Percentiles rank a stretch among this genome's conserved stretches.
Evolutionary conservation across 2,113 vertebrate species (phyloP).

Genomic region (Heptranchias perlo): DNA sequence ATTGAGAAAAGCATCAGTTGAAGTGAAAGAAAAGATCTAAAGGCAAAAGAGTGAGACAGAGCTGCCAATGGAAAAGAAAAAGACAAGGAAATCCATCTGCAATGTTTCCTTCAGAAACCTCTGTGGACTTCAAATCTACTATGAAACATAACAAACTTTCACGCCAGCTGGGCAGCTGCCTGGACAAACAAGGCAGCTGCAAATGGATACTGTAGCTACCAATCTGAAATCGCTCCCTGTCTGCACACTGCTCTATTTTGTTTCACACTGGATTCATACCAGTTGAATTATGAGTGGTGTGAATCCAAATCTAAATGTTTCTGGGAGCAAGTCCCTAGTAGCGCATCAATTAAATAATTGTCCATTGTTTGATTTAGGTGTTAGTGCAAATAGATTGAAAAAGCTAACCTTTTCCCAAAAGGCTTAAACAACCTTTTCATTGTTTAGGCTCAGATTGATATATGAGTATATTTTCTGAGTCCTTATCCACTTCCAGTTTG

Average conservation of each 20-base stretch:
- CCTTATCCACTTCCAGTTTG: neutral
- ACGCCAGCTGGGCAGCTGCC: neutral
- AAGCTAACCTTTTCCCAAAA: neutral
- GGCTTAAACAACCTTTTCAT: neutral
- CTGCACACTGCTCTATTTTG: neutral
- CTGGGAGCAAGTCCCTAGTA: neutral
- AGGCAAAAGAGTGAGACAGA: neutral
- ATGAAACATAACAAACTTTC: neutral
- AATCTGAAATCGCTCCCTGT: constrained; percentile 18
- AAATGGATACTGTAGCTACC: constrained; percentile 23
- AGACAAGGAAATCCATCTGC: constrained; percentile 30
- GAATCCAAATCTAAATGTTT: constrained; percentile 10
- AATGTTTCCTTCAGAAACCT: constrained; percentile 27
- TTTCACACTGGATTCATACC: constrained; percentile 14
- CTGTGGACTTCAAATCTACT: constrained; percentile 3
- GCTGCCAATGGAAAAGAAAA: constrained; percentile 32
- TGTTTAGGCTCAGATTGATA: neutral
- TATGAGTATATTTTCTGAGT: neutral
- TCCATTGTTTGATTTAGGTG: neutral
- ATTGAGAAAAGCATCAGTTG: constrained; percentile 22
- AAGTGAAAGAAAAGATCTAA: constrained; percentile 20
- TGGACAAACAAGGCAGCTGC: constrained; percentile 33
- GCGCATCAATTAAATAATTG: constrained; percentile 6
- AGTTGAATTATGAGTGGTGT: constrained; percentile 16
- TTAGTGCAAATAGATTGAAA: constrained; percentile 21